Conservation (phyloP, 2,113 vertebrate species). For the Phalacrocorax pelagicus region DNA sequence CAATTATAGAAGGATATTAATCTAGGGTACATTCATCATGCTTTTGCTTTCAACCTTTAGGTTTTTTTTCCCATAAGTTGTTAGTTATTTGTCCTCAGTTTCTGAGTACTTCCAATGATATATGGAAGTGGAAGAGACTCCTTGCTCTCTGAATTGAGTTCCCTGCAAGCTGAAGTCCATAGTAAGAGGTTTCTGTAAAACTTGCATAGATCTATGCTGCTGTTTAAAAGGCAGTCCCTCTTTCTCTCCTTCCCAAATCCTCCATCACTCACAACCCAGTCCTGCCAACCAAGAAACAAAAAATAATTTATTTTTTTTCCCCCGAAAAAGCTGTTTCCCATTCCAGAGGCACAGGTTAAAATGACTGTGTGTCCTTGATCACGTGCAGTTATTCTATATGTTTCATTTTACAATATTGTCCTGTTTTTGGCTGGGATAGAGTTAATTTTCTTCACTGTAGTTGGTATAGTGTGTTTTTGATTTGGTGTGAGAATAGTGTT, state of each 20-base stretch:
- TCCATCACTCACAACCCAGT: not conserved
- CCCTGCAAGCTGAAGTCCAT: not conserved
- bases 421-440: too few species aligned
- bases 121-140: not conserved
- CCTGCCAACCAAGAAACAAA: not conserved
- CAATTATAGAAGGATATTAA: not conserved
- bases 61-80: fast-evolving
- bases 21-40: not conserved
- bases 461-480: too few species aligned
- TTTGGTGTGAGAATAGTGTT: too few species aligned
- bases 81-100: not conserved
- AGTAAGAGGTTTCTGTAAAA: not conserved
- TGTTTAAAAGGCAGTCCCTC: not conserved
- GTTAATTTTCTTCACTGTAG: too few species aligned
- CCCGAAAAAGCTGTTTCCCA: not conserved
- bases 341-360: not conserved
- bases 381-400: not conserved
- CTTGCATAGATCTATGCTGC: not conserved
- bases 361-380: not conserved
- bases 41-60: not conserved
- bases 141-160: not conserved
- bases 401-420: not conserved
- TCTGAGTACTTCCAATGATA: not conserved
- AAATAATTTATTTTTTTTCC: not conserved
- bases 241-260: not conserved